Evolutionary conservation across 2,113 vertebrate genomes (phyloP), one percentile per base, ranked within the genome.

Genomic region (Cichladusa arquata): DNA sequence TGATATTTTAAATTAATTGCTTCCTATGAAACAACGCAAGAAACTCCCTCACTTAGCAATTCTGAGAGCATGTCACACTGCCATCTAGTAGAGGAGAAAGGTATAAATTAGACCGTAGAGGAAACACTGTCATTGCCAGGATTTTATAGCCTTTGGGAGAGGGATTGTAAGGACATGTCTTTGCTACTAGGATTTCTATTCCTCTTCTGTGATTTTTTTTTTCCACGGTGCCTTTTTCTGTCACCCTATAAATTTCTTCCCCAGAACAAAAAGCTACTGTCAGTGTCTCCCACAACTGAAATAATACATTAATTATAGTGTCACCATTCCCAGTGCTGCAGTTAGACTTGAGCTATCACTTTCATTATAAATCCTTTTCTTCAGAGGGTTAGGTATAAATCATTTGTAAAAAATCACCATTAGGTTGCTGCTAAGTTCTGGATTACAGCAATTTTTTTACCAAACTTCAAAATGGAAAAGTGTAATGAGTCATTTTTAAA

Each of bases 81-180:
- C 97, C 97, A 98, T 96, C 97, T 97, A 97, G 97, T 86, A 94
- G 97, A 94, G 36, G 82, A 76, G 62, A 93, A 57, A 54, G 86
- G 90, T 64, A 96, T 89, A 90, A 76, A 86, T 86, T 62, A 64
- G 42, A 60, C 65, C 3, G 0, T 6, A n/a, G 57, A 81, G 45
- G 69, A 65, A 72, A 61, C 50, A 17, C n/a, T 92, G 78, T 81
- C 71, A 48, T 47, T 91, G 89, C 33, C 57, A 69, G 47, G 53
- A 29, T 78, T 90, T 96, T 80, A 69, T 48, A 60, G 78, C 45
- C 48, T 92, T 92, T 48, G 5, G 58, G 62, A 92, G 80, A 60
- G 33, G 72, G 53, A 70, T n/a, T 78, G 66, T 94, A 70, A 89
- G 81, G 93, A 83, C 40, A 48, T 66, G 81, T 83, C 57, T 96